These are phyloP conservation scores for Nezara viridula DNA, from an alignment of 2,888 invertebrate genomes.

Conservation along the genomic window DNA sequence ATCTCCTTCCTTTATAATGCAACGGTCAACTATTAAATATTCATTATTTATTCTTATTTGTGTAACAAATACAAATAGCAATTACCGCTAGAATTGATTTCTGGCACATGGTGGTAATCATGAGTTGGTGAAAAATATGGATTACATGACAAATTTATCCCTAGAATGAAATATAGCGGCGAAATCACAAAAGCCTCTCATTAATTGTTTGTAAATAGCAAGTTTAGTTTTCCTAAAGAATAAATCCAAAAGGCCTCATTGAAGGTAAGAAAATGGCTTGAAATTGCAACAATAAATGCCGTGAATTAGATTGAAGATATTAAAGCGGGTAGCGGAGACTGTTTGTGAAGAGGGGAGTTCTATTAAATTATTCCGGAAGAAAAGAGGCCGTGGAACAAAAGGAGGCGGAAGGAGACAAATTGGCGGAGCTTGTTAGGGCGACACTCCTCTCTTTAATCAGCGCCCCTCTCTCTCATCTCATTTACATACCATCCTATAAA, in stretches of 20 bases:
- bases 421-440: constrained; percentile 28
- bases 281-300: constrained; percentile 40
- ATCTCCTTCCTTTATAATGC: too few species aligned
- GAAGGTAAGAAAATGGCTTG: constrained; percentile 32
- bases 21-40: too few species aligned
- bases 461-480: constrained; percentile 6
- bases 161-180: too few species aligned
- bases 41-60: too few species aligned
- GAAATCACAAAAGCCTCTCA: not conserved
- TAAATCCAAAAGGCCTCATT: not conserved
- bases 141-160: too few species aligned
- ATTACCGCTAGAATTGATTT: too few species aligned
- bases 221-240: not conserved
- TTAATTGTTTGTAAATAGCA: not conserved
- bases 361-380: constrained; percentile 49
- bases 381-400: constrained; percentile 41
- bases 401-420: constrained; percentile 46
- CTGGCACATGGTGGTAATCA: too few species aligned
- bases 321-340: constrained; percentile 41
- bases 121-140: too few species aligned
- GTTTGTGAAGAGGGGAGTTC: constrained; percentile 10
- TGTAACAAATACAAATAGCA: too few species aligned
- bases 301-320: constrained; percentile 41
- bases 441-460: constrained; percentile 6
- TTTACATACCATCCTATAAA: not conserved